These are phyloP conservation scores for Marronus borbonicus DNA, from an alignment of 2,888 invertebrate species.

Conservation along the genomic window DNA sequence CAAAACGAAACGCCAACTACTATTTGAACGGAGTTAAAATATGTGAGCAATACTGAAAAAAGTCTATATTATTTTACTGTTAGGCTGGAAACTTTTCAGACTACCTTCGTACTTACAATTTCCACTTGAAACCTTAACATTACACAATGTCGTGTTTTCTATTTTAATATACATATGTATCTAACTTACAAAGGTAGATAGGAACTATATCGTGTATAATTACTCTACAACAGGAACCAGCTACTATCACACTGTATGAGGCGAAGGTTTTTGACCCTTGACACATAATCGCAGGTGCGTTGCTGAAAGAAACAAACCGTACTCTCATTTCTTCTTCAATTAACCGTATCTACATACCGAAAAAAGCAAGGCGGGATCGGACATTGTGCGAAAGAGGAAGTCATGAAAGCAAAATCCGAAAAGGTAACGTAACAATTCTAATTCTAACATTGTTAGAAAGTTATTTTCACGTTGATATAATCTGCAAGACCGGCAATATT, in stretches of 20 bases:
- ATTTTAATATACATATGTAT: no score
- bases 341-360: background rate
- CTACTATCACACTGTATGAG: background rate
- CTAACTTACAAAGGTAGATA: no score
- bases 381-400: background rate
- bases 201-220: no score
- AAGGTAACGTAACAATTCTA: background rate
- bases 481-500: background rate
- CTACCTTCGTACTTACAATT: no score
- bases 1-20: no score
- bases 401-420: conserved; percentile 19
- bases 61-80: no score
- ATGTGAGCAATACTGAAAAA: no score
- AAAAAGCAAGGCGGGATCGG: background rate
- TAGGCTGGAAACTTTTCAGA: no score
- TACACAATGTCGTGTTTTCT: no score
- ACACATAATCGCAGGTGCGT: conserved; percentile 22
- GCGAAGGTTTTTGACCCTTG: conserved; percentile 24
- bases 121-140: no score
- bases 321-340: conserved; percentile 6
- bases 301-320: conserved; percentile 20
- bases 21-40: no score
- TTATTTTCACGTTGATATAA: conserved; percentile 10
- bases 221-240: no score
- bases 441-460: conserved; percentile 15